phyloP scores from a whole-genome alignment of 1,140 invertebrate genomes.

The Tetramorium alpestre region DNA sequence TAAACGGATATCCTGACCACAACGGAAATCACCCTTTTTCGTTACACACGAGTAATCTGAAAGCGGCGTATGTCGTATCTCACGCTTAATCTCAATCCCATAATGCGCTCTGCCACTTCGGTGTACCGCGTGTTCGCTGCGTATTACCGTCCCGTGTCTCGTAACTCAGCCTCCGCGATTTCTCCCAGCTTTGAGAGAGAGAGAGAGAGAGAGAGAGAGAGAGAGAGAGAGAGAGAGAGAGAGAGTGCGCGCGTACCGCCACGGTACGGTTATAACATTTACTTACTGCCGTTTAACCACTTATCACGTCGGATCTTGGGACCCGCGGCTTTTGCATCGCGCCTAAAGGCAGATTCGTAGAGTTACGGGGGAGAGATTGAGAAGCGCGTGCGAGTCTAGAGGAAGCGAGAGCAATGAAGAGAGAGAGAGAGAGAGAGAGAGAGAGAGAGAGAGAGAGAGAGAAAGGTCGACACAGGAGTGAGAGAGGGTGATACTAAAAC shows the following conservation, averaged over 20 bases:
- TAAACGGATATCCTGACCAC: slow-evolving; percentile 10
- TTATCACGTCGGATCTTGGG: slow-evolving; percentile 74
- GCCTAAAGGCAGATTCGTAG: slow-evolving; percentile 72
- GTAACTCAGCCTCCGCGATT: slow-evolving; percentile 56
- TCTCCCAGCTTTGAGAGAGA: slow-evolving; percentile 61
- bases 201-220: slow-evolving; percentile 62
- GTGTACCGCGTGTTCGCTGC: slow-evolving; percentile 56
- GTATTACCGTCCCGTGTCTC: slow-evolving; percentile 59
- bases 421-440: background rate
- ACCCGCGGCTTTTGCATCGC: slow-evolving; percentile 58
- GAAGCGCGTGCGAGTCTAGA: slow-evolving; percentile 46
- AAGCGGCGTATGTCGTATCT: slow-evolving; percentile 32
- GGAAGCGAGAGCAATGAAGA: slow-evolving; percentile 30
- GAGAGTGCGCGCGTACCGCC: slow-evolving; percentile 46
- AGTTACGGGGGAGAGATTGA: background rate
- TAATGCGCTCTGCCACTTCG: slow-evolving; percentile 50
- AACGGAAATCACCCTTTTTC: slow-evolving; percentile 33
- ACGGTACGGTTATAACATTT: slow-evolving; percentile 71
- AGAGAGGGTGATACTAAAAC: slow-evolving; percentile 33
- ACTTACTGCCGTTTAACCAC: slow-evolving; percentile 76
- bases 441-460: background rate
- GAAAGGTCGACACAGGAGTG: slow-evolving; percentile 17
- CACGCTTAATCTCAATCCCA: slow-evolving; percentile 63
- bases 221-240: slow-evolving; percentile 66
- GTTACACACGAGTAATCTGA: slow-evolving; percentile 15